These are phyloP conservation scores for Leptinotarsa rubiginosa DNA, from an alignment of 2,888 invertebrate genomes.

Conservation along the genomic window DNA sequence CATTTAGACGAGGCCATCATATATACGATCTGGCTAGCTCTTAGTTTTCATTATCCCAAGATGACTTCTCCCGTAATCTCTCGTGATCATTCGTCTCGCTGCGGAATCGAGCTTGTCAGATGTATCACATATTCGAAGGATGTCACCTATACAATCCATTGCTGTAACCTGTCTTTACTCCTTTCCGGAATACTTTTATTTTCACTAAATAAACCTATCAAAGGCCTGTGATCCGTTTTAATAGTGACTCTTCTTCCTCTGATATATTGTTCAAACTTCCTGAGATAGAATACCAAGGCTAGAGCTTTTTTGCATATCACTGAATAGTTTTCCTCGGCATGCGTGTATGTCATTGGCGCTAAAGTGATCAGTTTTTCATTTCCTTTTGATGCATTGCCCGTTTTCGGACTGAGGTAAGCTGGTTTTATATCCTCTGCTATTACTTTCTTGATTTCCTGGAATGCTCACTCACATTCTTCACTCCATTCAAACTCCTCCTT, in stretches of 20 bases:
- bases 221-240: constrained; percentile 56
- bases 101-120: constrained; percentile 3
- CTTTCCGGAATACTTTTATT: constrained; percentile 9
- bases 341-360: constrained; percentile 50
- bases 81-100: constrained; percentile 26
- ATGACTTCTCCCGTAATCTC: too few species aligned
- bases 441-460: constrained; percentile 32
- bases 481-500: constrained; percentile 30
- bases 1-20: too few species aligned
- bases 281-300: constrained; percentile 54
- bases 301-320: constrained; percentile 48
- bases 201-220: constrained; percentile 51
- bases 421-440: constrained; percentile 31
- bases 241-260: constrained; percentile 53
- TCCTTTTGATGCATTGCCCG: constrained; percentile 24
- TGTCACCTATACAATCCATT: constrained; percentile 1
- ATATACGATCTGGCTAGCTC: too few species aligned
- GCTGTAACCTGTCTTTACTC: background rate
- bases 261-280: constrained; percentile 58
- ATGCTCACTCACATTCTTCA: constrained; percentile 35
- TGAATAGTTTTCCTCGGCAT: constrained; percentile 46
- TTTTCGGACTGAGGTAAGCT: constrained; percentile 35
- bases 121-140: too few species aligned
- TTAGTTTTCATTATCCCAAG: too few species aligned
- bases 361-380: constrained; percentile 51